Conservation (phyloP, 2,113 vertebrate species). For the Camelus dromedarius region DNA sequence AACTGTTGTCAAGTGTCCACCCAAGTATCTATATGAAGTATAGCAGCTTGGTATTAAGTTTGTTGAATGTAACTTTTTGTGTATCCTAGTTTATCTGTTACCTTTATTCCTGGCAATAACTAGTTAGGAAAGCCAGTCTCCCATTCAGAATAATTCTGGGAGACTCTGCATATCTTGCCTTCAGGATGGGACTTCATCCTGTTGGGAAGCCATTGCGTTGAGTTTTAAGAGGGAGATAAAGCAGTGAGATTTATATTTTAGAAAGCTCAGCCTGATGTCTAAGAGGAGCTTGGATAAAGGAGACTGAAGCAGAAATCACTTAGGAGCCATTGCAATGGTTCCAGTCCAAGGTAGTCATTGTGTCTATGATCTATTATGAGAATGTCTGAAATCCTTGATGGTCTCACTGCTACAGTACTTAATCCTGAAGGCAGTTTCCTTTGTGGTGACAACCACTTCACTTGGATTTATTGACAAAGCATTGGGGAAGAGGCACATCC, state of each 20-base stretch:
- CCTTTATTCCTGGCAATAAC: not conserved
- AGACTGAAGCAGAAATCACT: not conserved
- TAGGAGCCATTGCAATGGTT: not conserved
- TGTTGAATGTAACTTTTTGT: not conserved
- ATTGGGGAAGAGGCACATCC: not conserved
- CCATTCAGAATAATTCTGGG: not conserved
- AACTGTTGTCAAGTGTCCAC: not conserved
- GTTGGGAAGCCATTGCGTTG: not conserved
- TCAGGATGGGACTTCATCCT: not conserved
- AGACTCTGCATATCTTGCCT: not conserved
- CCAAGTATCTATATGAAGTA: not conserved
- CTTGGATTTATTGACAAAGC: not conserved
- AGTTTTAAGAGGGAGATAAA: not conserved
- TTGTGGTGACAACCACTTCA: not conserved
- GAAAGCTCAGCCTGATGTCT: not conserved
- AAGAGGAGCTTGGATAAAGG: not conserved
- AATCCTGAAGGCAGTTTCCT: not conserved
- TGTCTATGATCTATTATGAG: not conserved
- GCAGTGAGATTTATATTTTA: not conserved
- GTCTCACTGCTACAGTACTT: fast-evolving
- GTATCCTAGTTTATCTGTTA: not conserved
- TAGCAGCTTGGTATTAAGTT: not conserved
- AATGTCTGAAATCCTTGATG: not conserved
- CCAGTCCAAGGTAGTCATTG: not conserved
- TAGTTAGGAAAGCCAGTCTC: not conserved